Conservation (phyloP, 2,888 invertebrate species). For the Heteropelma amictum region DNA sequence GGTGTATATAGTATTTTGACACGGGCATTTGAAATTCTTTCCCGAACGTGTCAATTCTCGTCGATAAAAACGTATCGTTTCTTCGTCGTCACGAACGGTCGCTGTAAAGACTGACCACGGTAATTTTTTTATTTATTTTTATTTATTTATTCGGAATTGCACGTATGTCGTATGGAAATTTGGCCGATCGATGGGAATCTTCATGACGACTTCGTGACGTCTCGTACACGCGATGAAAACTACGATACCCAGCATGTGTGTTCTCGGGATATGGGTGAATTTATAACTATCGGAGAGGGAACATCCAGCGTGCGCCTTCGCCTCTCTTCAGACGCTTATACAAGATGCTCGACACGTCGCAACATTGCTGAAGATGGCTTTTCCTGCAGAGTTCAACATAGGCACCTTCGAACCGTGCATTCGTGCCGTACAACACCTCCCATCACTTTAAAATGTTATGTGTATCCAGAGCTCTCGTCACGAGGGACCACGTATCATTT, state of each 20-base stretch:
- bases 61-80: neutral
- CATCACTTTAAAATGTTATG: conserved; percentile 33
- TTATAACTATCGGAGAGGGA: conserved; percentile 30
- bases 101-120: neutral
- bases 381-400: conserved; percentile 28
- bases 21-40: neutral
- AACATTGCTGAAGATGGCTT: conserved; percentile 50
- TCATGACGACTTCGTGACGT: conserved; percentile 42
- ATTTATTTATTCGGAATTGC: neutral
- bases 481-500: conserved; percentile 19
- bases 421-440: conserved; percentile 19
- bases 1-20: too few species aligned
- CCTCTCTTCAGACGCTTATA: conserved; percentile 35
- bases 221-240: conserved; percentile 26
- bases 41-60: neutral
- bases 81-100: neutral
- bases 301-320: conserved; percentile 38
- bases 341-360: conserved; percentile 49
- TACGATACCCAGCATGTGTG: conserved; percentile 6
- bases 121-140: neutral
- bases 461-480: neutral
- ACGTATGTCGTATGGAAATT: neutral
- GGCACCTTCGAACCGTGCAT: conserved; percentile 15
- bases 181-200: conserved; percentile 30
- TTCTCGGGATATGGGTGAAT: conserved; percentile 29